A percentile compares a stretch with the other conserved stretches of the same genome.
Evolutionary conservation across 1,140 invertebrate genomes (phyloP).

Genomic region (Hypsibius dujardini): DNA sequence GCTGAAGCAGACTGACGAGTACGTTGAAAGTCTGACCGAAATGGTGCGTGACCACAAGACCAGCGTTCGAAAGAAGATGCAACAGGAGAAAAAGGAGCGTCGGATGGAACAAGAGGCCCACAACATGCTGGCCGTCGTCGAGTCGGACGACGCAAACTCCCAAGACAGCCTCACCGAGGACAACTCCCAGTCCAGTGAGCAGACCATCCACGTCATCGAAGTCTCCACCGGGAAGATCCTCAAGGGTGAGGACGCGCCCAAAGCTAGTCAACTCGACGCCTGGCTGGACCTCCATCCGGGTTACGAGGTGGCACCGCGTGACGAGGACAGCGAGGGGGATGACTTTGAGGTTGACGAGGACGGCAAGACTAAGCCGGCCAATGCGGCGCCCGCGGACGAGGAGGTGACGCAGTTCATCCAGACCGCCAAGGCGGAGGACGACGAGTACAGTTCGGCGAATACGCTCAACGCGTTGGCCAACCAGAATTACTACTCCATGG

Average conservation of each 20-base stretch:
- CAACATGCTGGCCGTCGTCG: neutral
- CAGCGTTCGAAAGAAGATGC: slow-evolving; percentile 63
- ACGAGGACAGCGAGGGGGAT: slow-evolving; percentile 38
- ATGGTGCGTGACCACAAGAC: slow-evolving; percentile 88
- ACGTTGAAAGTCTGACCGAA: slow-evolving; percentile 83
- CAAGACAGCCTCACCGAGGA: slow-evolving; percentile 24
- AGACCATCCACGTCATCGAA: slow-evolving; percentile 67
- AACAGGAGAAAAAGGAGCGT: slow-evolving; percentile 45
- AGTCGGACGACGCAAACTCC: neutral
- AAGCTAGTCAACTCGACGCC: slow-evolving; percentile 49
- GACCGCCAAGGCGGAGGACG: slow-evolving; percentile 74
- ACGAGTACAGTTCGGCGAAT: slow-evolving; percentile 57
- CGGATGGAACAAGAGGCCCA: neutral
- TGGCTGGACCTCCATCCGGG: slow-evolving; percentile 64
- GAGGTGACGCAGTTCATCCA: slow-evolving; percentile 57
- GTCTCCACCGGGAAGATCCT: slow-evolving; percentile 57
- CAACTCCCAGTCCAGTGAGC: slow-evolving; percentile 51
- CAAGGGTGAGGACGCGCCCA: slow-evolving; percentile 71
- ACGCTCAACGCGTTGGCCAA: slow-evolving; percentile 33
- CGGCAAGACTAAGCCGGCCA: slow-evolving; percentile 19
- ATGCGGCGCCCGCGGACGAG: slow-evolving; percentile 41
- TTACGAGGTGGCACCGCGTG: slow-evolving; percentile 55
- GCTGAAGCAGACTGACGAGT: slow-evolving; percentile 93
- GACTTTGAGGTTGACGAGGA: slow-evolving; percentile 34
- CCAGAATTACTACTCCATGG: slow-evolving; percentile 49